These are phyloP conservation scores for Limnodromus scolopaceus DNA, from an alignment of 2,797 vertebrate species.

Conservation along the genomic window DNA sequence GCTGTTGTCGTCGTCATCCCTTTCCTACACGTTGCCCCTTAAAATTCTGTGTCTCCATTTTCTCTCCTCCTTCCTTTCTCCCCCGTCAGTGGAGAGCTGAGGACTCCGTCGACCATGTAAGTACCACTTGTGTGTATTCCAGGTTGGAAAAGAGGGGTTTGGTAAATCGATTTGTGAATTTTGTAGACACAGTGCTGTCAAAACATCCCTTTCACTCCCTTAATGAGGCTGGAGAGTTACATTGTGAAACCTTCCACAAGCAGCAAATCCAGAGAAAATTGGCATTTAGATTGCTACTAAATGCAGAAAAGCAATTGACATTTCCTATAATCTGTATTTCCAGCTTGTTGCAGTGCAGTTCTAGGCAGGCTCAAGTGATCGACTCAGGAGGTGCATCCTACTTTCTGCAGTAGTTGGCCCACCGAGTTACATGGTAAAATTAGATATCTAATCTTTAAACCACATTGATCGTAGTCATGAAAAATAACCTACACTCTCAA, in stretches of 20 bases:
- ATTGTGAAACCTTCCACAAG: constrained; percentile 66
- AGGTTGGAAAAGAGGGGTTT: constrained; percentile 76
- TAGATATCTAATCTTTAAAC: constrained; percentile 74
- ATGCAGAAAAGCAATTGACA: constrained; percentile 78
- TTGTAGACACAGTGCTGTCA: constrained; percentile 72
- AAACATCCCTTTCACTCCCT: constrained; percentile 66
- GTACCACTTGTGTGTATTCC: constrained; percentile 89
- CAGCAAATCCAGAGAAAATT: constrained; percentile 78
- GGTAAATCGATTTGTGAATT: constrained; percentile 73
- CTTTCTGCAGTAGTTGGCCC: constrained; percentile 53
- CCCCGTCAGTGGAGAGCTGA: constrained; percentile 93
- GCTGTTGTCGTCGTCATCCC: constrained; percentile 51
- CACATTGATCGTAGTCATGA: constrained; percentile 71
- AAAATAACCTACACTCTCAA: constrained; percentile 54
- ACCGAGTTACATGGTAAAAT: constrained; percentile 67
- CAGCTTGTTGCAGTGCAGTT: constrained; percentile 72
- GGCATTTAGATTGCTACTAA: constrained; percentile 70
- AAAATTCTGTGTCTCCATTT: constrained; percentile 87
- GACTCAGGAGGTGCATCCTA: constrained; percentile 48
- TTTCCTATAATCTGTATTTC: constrained; percentile 76
- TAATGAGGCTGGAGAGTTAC: constrained; percentile 63
- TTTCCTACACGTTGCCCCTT: constrained; percentile 68
- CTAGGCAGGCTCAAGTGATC: constrained; percentile 72
- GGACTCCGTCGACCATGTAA: constrained; percentile 96
- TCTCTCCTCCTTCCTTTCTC: constrained; percentile 82